Conservation (phyloP, 2,113 vertebrate species). For the Deroptyus accipitrinus region DNA sequence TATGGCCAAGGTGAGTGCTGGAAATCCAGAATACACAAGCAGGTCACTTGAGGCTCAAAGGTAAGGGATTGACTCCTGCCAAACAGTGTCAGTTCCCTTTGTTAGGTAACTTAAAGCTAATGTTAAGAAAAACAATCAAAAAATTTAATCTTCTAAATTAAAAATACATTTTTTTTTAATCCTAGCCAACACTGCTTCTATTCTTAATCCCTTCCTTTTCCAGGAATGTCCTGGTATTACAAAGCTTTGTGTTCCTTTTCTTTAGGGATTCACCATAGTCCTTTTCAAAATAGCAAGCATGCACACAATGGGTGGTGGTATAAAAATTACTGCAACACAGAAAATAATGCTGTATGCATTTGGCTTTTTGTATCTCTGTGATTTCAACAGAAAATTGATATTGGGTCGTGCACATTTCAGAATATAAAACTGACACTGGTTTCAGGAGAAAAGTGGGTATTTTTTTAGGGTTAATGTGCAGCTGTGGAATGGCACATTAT, state of each 20-base stretch:
- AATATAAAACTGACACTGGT: not conserved
- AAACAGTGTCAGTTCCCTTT: not conserved
- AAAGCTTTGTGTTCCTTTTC: not conserved
- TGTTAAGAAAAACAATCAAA: not conserved
- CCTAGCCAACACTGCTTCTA: not conserved
- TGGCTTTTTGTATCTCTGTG: not conserved
- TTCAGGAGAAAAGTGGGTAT: not conserved
- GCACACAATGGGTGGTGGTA: not conserved
- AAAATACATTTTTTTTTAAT: not conserved
- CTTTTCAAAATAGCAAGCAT: not conserved
- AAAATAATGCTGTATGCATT: not conserved
- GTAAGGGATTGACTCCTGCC: not conserved
- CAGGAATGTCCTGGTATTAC: not conserved
- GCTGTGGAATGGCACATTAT: not conserved
- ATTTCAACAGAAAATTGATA: not conserved
- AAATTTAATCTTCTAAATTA: not conserved
- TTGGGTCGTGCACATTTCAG: not conserved
- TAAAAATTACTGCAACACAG: not conserved
- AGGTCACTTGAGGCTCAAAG: not conserved
- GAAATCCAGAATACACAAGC: conserved; percentile 36
- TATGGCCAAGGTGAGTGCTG: conserved; percentile 85
- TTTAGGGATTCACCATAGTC: not conserved
- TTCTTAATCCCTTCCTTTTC: not conserved
- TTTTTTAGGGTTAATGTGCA: not conserved
- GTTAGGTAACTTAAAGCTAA: not conserved